phyloP scores from a whole-genome alignment of 1,140 invertebrate species.

The Sinella curviseta region DNA sequence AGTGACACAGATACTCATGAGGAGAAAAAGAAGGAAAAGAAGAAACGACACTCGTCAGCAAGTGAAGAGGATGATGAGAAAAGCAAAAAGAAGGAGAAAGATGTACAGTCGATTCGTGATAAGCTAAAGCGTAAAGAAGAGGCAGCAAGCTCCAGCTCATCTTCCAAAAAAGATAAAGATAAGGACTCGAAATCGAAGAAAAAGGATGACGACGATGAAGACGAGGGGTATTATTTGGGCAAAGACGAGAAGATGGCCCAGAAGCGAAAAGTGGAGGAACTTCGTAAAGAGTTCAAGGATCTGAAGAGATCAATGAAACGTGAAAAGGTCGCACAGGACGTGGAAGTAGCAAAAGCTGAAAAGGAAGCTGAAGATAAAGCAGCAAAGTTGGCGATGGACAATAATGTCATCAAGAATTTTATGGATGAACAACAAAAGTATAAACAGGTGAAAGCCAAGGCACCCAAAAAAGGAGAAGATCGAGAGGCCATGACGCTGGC shows the following conservation, averaged over 20 bases:
- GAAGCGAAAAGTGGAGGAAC: conserved; percentile 66
- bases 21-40: not conserved
- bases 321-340: conserved; percentile 56
- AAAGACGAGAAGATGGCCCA: conserved; percentile 67
- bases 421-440: conserved; percentile 76
- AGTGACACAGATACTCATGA: not conserved
- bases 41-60: not conserved
- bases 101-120: conserved; percentile 27
- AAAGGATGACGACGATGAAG: conserved; percentile 49
- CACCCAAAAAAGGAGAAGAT: conserved; percentile 64
- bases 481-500: conserved; percentile 66
- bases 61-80: conserved; percentile 30
- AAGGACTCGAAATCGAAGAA: conserved; percentile 28
- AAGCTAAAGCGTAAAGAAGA: conserved; percentile 39
- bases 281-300: conserved; percentile 57
- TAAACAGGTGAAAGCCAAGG: conserved; percentile 65
- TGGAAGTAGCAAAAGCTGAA: conserved; percentile 52
- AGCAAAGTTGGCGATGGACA: conserved; percentile 56
- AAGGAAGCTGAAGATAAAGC: conserved; percentile 56
- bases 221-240: conserved; percentile 67
- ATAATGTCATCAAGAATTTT: conserved; percentile 71
- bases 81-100: conserved; percentile 7
- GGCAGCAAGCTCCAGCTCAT: conserved; percentile 28
- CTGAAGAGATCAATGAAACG: conserved; percentile 64
- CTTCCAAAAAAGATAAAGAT: conserved; percentile 13